Evolutionary conservation across 2,113 vertebrate genomes (phyloP).

Genomic region (Cyanoliseus patagonus): DNA sequence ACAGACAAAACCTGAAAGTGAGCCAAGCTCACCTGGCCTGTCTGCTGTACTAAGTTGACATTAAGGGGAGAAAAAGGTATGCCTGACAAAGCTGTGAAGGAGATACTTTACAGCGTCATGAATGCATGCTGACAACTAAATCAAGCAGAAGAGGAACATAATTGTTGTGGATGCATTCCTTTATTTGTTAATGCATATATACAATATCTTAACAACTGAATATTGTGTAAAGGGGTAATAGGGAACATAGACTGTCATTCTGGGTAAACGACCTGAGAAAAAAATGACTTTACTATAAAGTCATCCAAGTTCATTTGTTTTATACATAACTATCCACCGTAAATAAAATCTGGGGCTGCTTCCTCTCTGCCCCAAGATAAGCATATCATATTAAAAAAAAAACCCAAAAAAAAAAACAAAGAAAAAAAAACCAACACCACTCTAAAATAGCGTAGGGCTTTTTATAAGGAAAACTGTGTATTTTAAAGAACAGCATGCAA

Average conservation of each 20-base stretch:
- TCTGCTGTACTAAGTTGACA: slow-evolving; percentile 30
- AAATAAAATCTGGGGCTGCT: not conserved
- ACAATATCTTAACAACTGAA: slow-evolving; percentile 61
- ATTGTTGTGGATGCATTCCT: slow-evolving; percentile 66
- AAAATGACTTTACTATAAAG: not conserved
- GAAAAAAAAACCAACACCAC: not conserved
- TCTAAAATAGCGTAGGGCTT: not conserved
- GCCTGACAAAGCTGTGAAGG: slow-evolving; percentile 49
- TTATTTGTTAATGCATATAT: slow-evolving; percentile 60
- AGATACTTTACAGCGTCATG: slow-evolving; percentile 50
- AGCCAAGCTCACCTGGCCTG: slow-evolving; percentile 68
- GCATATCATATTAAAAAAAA: not conserved
- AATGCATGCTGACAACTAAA: slow-evolving; percentile 72
- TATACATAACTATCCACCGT: not conserved
- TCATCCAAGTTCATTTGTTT: not conserved
- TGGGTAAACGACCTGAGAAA: slow-evolving; percentile 25
- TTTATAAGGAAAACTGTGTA: not conserved
- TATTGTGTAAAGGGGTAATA: slow-evolving; percentile 27
- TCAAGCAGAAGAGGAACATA: slow-evolving; percentile 64
- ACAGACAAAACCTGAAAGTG: slow-evolving; percentile 61
- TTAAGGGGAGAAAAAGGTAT: slow-evolving; percentile 33
- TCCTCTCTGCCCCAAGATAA: not conserved
- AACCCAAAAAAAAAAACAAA: not conserved
- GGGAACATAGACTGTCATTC: slow-evolving; percentile 47
- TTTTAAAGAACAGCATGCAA: not conserved